Percentiles rank a stretch among this genome's conserved stretches.
phyloP scores from a whole-genome alignment of 1,140 invertebrate species.

The Ceratina australensis region DNA sequence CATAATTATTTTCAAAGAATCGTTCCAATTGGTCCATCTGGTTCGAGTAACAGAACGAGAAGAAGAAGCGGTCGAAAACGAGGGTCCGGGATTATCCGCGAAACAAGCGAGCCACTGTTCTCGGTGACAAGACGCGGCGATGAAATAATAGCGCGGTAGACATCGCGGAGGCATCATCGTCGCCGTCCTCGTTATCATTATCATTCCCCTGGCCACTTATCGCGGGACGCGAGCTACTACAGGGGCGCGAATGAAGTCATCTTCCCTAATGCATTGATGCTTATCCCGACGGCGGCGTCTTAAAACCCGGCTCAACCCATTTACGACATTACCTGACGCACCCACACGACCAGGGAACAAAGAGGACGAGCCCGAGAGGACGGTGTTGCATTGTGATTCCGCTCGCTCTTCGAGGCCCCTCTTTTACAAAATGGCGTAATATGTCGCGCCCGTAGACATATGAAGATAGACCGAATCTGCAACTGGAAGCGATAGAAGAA shows the following conservation, averaged over 20 bases:
- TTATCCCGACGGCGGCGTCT: slow-evolving; percentile 66
- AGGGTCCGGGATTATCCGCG: background rate
- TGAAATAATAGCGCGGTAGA: slow-evolving; percentile 50
- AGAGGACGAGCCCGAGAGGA: background rate
- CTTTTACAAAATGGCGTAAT: slow-evolving; percentile 50
- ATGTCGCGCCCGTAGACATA: no score
- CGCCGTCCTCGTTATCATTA: slow-evolving; percentile 67
- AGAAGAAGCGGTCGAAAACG: background rate
- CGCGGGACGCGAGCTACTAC: slow-evolving; percentile 31
- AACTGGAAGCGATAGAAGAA: no score
- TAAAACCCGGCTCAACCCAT: slow-evolving; percentile 55
- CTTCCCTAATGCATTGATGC: slow-evolving; percentile 71
- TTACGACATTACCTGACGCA: slow-evolving; percentile 61
- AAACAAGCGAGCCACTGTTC: slow-evolving; percentile 48
- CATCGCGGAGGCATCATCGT: slow-evolving; percentile 43
- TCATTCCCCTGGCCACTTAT: slow-evolving; percentile 61
- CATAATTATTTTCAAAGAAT: no score
- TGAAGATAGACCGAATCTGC: no score
- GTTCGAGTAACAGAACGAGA: no score
- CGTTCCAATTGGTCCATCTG: no score
- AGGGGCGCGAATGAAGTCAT: slow-evolving; percentile 70
- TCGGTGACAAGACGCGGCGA: slow-evolving; percentile 32
- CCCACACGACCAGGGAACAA: slow-evolving; percentile 25
- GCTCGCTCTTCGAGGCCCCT: slow-evolving; percentile 29
- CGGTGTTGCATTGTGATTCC: slow-evolving; percentile 44